Conservation (phyloP, 2,113 vertebrate genomes). For the Todiramphus saurophagus region DNA sequence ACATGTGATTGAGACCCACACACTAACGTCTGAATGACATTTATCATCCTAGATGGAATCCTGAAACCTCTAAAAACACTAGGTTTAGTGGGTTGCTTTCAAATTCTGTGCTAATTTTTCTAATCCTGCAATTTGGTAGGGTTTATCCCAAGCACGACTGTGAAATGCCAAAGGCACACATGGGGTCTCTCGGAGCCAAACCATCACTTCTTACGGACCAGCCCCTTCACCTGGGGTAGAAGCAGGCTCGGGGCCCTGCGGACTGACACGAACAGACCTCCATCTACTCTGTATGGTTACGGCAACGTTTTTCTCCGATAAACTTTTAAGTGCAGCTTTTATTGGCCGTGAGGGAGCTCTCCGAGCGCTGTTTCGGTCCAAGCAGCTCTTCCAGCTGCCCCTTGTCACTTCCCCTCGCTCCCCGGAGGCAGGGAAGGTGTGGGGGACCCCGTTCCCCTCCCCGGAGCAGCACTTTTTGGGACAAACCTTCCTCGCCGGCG, state of each 20-base stretch:
- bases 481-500: background rate
- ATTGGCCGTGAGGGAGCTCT: background rate
- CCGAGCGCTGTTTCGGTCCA: fast-evolving
- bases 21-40: background rate
- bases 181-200: background rate
- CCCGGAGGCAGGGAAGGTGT: fast-evolving
- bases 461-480: background rate
- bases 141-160: background rate
- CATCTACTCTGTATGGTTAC: fast-evolving
- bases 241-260: background rate
- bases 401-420: background rate
- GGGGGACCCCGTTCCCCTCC: fast-evolving
- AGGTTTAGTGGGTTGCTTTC: background rate
- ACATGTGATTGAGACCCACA: background rate
- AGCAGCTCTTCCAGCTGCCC: background rate
- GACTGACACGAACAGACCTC: background rate
- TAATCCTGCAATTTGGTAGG: background rate
- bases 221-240: background rate
- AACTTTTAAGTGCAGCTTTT: background rate
- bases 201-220: background rate
- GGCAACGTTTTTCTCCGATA: background rate
- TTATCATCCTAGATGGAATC: background rate
- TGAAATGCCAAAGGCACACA: background rate
- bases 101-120: background rate
- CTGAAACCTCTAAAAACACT: background rate